These are phyloP conservation scores for Ovibos moschatus DNA, from an alignment of 2,113 vertebrate species.

Conservation along the genomic window DNA sequence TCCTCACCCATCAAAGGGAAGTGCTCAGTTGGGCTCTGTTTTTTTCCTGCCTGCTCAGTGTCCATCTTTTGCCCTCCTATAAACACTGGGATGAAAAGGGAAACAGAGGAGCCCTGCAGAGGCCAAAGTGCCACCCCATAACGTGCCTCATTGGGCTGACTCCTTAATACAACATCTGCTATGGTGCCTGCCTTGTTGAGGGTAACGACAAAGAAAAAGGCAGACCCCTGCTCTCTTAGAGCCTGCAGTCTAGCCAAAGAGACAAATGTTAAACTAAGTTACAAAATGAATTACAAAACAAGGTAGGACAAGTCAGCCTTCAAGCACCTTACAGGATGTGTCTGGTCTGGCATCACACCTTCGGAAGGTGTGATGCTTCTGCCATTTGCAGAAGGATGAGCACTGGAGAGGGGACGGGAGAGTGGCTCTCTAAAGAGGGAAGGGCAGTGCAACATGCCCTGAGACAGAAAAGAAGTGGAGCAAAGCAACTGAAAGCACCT, in stretches of 20 bases:
- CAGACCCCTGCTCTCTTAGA: background rate
- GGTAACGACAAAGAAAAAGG: background rate
- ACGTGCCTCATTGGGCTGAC: background rate
- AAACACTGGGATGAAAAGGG: background rate
- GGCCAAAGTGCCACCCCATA: background rate
- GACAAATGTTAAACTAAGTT: background rate
- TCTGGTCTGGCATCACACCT: background rate
- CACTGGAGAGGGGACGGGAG: background rate
- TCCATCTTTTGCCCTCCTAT: background rate
- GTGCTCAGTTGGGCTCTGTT: background rate
- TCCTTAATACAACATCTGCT: background rate
- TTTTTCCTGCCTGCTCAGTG: background rate
- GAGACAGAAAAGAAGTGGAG: background rate
- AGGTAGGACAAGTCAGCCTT: background rate
- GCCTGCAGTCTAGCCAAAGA: background rate
- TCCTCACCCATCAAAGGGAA: background rate
- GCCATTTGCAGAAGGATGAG: background rate
- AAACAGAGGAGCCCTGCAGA: background rate
- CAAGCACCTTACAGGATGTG: background rate
- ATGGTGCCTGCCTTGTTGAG: background rate
- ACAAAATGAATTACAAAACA: background rate
- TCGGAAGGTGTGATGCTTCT: background rate
- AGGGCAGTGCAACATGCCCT: background rate
- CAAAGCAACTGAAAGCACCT: background rate
- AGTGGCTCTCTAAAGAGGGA: background rate